A percentile compares a stretch with the other conserved stretches of the same genome.
These are phyloP conservation scores for Poeciliopsis infans DNA, from an alignment of 2,797 vertebrate genomes.

Conservation along the genomic window DNA sequence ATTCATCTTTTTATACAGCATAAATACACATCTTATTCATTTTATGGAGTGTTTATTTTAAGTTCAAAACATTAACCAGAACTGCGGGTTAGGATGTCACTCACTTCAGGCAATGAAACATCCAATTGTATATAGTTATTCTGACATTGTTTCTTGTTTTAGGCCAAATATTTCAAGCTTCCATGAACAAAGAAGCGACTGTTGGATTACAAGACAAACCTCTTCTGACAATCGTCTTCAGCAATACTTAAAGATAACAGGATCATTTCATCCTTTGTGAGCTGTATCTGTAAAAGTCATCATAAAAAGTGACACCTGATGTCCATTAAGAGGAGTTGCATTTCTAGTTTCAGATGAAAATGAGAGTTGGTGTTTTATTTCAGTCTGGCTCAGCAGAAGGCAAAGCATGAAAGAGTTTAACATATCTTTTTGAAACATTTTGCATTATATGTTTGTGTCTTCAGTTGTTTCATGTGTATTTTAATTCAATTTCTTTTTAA, in stretches of 20 bases:
- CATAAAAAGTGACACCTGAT: background rate
- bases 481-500: slow-evolving; percentile 1
- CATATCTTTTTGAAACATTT: background rate
- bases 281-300: background rate
- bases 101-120: background rate
- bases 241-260: slow-evolving; percentile 18
- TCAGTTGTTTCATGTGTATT: background rate
- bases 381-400: background rate
- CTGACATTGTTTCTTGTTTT: slow-evolving; percentile 32
- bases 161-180: slow-evolving; percentile 39
- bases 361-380: background rate
- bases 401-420: background rate
- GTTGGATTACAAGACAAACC: slow-evolving; percentile 25
- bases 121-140: background rate
- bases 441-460: background rate
- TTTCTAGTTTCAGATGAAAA: background rate
- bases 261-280: background rate
- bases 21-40: background rate
- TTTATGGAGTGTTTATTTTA: background rate
- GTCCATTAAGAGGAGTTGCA: background rate
- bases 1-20: background rate
- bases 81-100: background rate
- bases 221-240: background rate
- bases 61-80: background rate
- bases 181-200: slow-evolving; percentile 37